A percentile compares a stretch with the other conserved stretches of the same genome.
phyloP scores from a whole-genome alignment of 2,797 vertebrate species.

The Peromyscus aztecus region DNA sequence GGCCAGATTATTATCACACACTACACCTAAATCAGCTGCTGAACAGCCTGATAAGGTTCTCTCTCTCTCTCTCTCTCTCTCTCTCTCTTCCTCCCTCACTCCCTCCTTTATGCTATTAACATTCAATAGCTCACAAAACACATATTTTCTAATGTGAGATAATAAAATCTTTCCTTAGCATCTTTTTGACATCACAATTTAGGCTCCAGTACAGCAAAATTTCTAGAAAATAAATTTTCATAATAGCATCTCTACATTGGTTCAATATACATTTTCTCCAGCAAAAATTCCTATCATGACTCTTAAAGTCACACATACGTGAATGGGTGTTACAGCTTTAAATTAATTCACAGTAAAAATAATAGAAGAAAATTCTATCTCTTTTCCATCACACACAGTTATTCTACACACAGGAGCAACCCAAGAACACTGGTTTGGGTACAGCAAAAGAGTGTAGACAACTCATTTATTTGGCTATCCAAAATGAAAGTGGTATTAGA shows the following conservation, averaged over 20 bases:
- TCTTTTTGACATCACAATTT: neutral
- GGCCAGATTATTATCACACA: neutral
- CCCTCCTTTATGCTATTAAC: neutral
- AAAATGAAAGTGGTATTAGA: neutral
- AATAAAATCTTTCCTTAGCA: neutral
- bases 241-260: neutral
- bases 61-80: neutral
- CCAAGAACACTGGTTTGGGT: neutral
- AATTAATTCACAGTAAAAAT: conserved; percentile 9
- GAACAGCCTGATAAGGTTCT: neutral
- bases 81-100: neutral
- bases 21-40: neutral
- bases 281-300: neutral
- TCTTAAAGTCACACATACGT: neutral
- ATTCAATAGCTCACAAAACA: neutral
- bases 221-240: conserved; percentile 14
- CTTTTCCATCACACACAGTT: neutral
- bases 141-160: neutral
- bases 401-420: neutral
- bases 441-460: neutral
- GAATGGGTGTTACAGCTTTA: conserved; percentile 1
- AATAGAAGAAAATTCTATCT: neutral
- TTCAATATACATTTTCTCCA: neutral
- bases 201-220: neutral
- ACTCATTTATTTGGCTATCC: neutral